Conservation (phyloP, 2,888 invertebrate genomes). For the Strigamia maritima region DNA sequence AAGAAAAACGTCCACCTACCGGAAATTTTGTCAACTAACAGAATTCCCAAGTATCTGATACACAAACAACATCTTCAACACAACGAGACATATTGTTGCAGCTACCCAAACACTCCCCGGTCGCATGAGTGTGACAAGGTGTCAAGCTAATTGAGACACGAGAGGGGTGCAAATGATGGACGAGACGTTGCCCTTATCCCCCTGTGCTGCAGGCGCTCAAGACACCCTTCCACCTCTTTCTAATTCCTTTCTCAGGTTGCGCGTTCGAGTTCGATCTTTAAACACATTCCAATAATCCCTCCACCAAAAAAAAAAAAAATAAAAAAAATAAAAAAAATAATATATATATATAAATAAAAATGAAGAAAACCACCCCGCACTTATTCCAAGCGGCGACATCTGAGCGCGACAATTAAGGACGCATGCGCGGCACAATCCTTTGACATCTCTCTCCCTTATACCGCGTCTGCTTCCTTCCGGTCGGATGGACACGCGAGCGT, state of each 20-base stretch:
- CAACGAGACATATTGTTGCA: not conserved
- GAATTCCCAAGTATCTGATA: no score
- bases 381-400: conserved; percentile 30
- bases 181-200: conserved; percentile 8
- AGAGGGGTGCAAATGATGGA: conserved; percentile 31
- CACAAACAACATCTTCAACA: not conserved
- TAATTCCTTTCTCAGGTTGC: not conserved
- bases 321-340: not conserved
- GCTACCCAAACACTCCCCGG: not conserved
- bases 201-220: no score
- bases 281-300: not conserved
- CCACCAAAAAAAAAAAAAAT: not conserved
- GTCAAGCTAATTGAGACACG: conserved; percentile 30
- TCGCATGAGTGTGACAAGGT: conserved; percentile 8
- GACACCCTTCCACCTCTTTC: not conserved
- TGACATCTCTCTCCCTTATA: conserved; percentile 16
- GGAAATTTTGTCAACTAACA: not conserved
- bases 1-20: no score
- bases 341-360: not conserved
- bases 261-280: not conserved
- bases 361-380: not conserved
- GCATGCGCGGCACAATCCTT: conserved; percentile 34
- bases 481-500: conserved; percentile 15
- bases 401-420: conserved; percentile 34
- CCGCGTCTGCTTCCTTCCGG: conserved; percentile 32